Base-by-base conservation (phyloP, 2,888 invertebrate species). In the Melanostoma scalare region DNA sequence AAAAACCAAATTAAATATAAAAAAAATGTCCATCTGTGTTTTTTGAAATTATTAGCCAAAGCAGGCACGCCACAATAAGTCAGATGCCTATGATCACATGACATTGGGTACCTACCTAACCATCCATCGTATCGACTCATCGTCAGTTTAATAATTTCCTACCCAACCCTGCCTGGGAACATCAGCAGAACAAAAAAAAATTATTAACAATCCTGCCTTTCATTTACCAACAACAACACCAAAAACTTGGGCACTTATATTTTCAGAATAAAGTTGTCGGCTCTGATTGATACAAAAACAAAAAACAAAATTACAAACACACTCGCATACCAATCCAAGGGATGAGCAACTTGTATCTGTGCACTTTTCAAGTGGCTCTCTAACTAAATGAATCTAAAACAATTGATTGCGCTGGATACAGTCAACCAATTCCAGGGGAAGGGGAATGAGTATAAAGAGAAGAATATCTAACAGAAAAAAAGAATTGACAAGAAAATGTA, bases 241-340 rank as follows among this genome's bases (percentile, higher is more conserved):
- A 20, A 20, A 20, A 20, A 20, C 20, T 20, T 52, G 63, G 79
- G 69, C 79, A 78, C 78, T 78, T 73, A 77, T 82, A 67, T 68
- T 77, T 20, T 33, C n/a, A 44, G 69, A 79, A 84, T 84, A 84
- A 84, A 84, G 84, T 84, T 84, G 84, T 84, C 84, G 79, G 74
- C 74, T 79, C 50, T 84, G 84, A 84, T 84, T 79, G 79, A 79
- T 44, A 61, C 67, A 55, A 67, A 52, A 52, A 38, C 67, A 55
- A 67, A 52, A 52, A 38, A 20, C 20, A 20, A 20, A 20, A 20
- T 20, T 31, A 58, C 33, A 76, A 55, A 60, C 48, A 58, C 40
- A 44, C 20, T 58, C 71, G 5, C 40, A 42, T 10, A 10, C 5
- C n/a, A 6, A 35, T 20, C 30, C 42, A 5, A 33, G 30, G 38